phyloP scores from a whole-genome alignment of 2,888 invertebrate species.

The Pseudococcus longispinus region DNA sequence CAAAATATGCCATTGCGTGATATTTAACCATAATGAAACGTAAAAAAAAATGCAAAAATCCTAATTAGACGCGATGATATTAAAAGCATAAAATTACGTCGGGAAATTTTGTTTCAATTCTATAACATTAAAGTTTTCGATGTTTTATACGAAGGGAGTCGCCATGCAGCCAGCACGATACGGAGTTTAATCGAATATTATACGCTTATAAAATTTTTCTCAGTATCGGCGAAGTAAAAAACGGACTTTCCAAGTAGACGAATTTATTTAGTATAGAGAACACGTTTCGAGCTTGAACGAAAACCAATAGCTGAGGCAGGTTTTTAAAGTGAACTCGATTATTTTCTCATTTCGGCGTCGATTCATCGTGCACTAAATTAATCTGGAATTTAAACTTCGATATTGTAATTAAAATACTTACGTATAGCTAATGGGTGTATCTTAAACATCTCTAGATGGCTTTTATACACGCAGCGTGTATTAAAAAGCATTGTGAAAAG shows the following conservation, averaged over 20 bases:
- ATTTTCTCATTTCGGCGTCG: neutral
- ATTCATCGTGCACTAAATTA: slow-evolving; percentile 13
- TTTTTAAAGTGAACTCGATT: neutral
- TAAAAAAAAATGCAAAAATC: slow-evolving; percentile 9
- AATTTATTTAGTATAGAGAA: neutral
- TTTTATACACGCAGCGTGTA: neutral
- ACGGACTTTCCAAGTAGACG: neutral
- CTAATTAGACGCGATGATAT: slow-evolving; percentile 37
- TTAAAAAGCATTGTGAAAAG: neutral
- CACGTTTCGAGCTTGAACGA: neutral
- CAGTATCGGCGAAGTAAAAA: neutral
- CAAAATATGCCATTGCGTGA: slow-evolving; percentile 43
- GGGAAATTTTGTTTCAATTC: neutral
- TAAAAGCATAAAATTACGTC: slow-evolving; percentile 14
- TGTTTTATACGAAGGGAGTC: neutral
- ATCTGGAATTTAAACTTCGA: slow-evolving; percentile 10
- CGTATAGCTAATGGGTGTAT: slow-evolving; percentile 22
- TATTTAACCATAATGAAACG: slow-evolving; percentile 38
- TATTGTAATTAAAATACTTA: slow-evolving; percentile 6
- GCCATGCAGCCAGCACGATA: neutral
- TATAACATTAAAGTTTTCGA: neutral
- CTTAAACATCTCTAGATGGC: neutral
- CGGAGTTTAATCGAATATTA: neutral
- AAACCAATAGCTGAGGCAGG: neutral
- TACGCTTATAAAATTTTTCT: neutral